Percentiles rank a stretch among this genome's conserved stretches.
These are phyloP conservation scores for Astropecten irregularis DNA, from an alignment of 53 echinoderm and acorn worm species.

Conservation along the genomic window DNA sequence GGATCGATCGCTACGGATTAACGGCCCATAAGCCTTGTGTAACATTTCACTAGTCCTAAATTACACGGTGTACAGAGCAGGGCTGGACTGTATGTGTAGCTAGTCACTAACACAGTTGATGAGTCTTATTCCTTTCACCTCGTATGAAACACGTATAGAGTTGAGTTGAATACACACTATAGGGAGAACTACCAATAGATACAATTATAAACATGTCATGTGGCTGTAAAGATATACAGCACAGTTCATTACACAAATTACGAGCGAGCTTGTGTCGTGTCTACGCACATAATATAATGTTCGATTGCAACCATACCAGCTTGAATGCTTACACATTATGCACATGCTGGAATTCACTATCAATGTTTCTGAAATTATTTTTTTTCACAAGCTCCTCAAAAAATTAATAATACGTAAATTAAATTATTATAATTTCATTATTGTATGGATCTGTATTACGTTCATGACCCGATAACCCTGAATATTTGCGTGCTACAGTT, in stretches of 20 bases:
- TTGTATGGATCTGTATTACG: too few relatives aligned
- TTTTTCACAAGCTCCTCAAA: too few relatives aligned
- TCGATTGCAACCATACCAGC: too few relatives aligned
- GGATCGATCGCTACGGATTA: constrained; percentile 27
- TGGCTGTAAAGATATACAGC: neutral
- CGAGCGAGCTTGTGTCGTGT: too few relatives aligned
- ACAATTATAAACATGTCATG: neutral
- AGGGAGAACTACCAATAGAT: neutral
- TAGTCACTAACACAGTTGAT: neutral
- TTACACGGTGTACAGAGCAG: neutral
- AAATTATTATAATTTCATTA: too few relatives aligned
- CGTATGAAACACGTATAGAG: neutral
- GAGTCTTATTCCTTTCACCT: neutral
- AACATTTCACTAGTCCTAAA: constrained; percentile 17
- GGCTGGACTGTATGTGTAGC: neutral
- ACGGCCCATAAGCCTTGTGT: constrained; percentile 10
- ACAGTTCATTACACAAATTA: constrained; percentile 11
- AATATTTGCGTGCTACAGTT: too few relatives aligned
- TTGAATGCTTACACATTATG: too few relatives aligned
- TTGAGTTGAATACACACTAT: neutral
- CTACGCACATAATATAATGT: too few relatives aligned
- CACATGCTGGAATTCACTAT: too few relatives aligned
- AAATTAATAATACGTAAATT: too few relatives aligned
- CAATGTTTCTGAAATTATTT: too few relatives aligned
- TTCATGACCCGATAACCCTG: too few relatives aligned